phyloP scores from a whole-genome alignment of 2,888 invertebrate species.

The Thereva nobilitata region DNA sequence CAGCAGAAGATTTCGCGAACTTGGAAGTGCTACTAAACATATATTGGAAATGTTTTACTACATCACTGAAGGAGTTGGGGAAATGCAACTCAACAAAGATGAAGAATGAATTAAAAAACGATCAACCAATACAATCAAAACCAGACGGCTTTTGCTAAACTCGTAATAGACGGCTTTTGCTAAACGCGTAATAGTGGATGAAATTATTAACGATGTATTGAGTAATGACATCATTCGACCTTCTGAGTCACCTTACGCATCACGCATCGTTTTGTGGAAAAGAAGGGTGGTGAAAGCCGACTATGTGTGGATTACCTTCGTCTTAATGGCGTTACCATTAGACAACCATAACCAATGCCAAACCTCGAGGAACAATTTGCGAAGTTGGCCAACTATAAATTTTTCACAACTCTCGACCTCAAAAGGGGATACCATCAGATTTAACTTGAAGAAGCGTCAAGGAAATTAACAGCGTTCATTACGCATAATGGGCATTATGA shows the following conservation, averaged over 20 bases:
- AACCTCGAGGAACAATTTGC: slow-evolving; percentile 41
- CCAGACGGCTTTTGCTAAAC: no score
- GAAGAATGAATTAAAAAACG: not conserved
- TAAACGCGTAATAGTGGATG: not conserved
- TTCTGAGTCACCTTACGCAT: slow-evolving; percentile 32
- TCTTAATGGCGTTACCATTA: slow-evolving; percentile 5
- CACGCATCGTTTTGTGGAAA: slow-evolving; percentile 43
- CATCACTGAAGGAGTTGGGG: not conserved
- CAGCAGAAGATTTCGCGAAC: not conserved
- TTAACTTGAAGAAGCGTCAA: no score
- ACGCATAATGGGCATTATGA: slow-evolving; percentile 18
- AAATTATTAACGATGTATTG: not conserved
- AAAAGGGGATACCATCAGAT: no score
- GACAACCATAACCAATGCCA: slow-evolving; percentile 42
- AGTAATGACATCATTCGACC: not conserved
- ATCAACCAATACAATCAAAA: not conserved
- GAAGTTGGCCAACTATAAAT: not conserved
- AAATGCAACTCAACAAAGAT: slow-evolving; percentile 6
- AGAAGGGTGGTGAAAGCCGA: slow-evolving; percentile 42
- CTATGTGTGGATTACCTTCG: slow-evolving; percentile 31
- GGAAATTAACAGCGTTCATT: no score
- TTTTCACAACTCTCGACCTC: no score
- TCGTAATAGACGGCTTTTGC: no score
- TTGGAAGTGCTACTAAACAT: not conserved
- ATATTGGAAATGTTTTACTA: slow-evolving; percentile 9